Conservation (phyloP, 2,888 invertebrate genomes). For the Auanema freiburgensis region DNA sequence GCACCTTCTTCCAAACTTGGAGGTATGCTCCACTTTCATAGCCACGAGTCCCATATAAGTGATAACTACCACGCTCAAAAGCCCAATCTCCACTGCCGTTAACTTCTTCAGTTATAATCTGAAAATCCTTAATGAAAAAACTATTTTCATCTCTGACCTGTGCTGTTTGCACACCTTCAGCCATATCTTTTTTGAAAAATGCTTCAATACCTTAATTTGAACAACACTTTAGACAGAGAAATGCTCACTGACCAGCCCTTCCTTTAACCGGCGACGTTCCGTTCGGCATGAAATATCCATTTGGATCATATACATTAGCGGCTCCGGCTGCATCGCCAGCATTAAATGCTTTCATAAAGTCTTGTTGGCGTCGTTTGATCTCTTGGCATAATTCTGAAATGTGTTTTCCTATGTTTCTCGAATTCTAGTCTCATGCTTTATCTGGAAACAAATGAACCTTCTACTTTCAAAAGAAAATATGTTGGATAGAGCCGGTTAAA, state of each 20-base stretch:
- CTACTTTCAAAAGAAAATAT: not conserved
- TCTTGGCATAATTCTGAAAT: constrained; percentile 63
- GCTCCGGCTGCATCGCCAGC: constrained; percentile 57
- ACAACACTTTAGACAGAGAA: not conserved
- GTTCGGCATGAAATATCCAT: constrained; percentile 64
- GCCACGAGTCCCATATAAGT: constrained; percentile 62
- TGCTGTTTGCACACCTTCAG: constrained; percentile 62
- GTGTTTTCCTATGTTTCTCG: too few species aligned
- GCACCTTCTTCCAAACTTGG: constrained; percentile 54
- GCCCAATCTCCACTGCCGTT: constrained; percentile 64
- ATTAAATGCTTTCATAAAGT: constrained; percentile 64
- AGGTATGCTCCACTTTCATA: constrained; percentile 63
- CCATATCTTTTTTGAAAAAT: constrained; percentile 64
- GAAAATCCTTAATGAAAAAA: constrained; percentile 8
- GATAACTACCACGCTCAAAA: constrained; percentile 63
- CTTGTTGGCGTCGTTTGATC: constrained; percentile 63
- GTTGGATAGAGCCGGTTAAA: not conserved
- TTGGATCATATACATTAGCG: constrained; percentile 58
- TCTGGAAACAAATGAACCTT: not conserved
- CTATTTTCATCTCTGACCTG: constrained; percentile 29
- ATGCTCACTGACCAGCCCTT: constrained; percentile 41
- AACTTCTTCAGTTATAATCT: constrained; percentile 64
- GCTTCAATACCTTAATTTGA: constrained; percentile 56
- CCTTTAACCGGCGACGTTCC: constrained; percentile 62
- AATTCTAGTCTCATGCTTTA: too few species aligned